Base-by-base conservation (phyloP, 1,140 invertebrate species). In the Drosophila funebris region DNA sequence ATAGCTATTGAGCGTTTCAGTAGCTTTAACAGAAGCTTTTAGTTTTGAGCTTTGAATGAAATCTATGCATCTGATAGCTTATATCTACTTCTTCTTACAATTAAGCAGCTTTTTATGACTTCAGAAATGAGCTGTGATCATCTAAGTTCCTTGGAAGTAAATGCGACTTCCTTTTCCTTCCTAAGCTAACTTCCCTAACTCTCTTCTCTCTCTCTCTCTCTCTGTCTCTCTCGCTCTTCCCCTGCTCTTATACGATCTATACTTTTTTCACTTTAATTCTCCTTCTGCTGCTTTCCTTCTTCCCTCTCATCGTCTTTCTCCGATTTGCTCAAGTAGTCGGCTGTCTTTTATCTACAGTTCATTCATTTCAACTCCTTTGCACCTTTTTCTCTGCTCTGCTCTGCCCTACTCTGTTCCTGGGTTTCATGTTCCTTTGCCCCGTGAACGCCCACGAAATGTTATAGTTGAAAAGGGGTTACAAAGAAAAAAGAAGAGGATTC, bases 281-380 rank as follows among this genome's bases (percentile, higher is more conserved):
- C 27, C 27, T 52, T 52, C 20, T 14, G 41, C 41, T 9, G 5
- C n/a, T 14, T 13, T 13, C 14, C 14, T 14, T 4, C 6, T n/a
- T 16, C 24, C n/a, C 29, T 6, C 24, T 33, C 33, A 20, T 18
- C 13, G 2, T 41, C 9, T 18, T n/a, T 33, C 18, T 31, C 3
- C 27, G 27, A 31, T 52, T 52, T 33, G 13, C 48, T 52, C 48
- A 52, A 52, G 48, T 33, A 33, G 29, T 52, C 33, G 31, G 11
- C 18, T 54, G 14, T 24, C 52, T 22, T 37, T 54, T 37, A 54
- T 39, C 52, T 13, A 8, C n/a, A 14, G 9, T 54, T 20, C 33
- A 54, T 37, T 53, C 50, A 53, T 33, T 18, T 52, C 48, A 52
- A 52, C 33, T n/a, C 29, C 13, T 22, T 54, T 37, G 52, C 52